A percentile compares a stretch with the other conserved stretches of the same genome.
These are phyloP conservation scores for Campoletis raptor DNA, from an alignment of 2,888 invertebrate species.

Conservation along the genomic window DNA sequence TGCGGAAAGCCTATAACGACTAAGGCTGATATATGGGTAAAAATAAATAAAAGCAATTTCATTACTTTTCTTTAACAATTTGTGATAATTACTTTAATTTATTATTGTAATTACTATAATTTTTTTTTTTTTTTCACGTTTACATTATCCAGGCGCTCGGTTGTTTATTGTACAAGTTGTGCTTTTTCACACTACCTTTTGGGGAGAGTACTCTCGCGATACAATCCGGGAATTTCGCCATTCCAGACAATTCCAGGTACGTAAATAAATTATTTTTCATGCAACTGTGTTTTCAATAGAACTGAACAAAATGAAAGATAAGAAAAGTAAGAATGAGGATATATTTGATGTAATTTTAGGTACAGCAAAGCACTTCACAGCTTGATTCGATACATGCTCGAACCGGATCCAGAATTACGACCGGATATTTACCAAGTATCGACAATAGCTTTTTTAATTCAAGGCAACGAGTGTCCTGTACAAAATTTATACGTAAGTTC, in stretches of 20 bases:
- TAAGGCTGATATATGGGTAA: constrained; percentile 95
- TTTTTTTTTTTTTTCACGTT: constrained; percentile 15
- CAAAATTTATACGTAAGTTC: constrained; percentile 91
- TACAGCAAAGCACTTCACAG: constrained; percentile 82
- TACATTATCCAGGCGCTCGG: constrained; percentile 90
- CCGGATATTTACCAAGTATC: constrained; percentile 96
- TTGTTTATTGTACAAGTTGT: constrained; percentile 94
- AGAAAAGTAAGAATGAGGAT: neutral
- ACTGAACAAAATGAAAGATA: neutral
- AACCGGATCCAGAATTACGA: constrained; percentile 92
- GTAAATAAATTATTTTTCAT: constrained; percentile 29
- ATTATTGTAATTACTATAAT: no score
- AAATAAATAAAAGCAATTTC: neutral
- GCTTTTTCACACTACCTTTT: constrained; percentile 95
- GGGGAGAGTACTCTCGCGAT: constrained; percentile 97
- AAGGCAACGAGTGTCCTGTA: constrained; percentile 91
- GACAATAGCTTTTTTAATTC: constrained; percentile 89
- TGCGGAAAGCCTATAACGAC: constrained; percentile 93
- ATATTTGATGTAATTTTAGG: constrained; percentile 69
- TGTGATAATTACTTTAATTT: no score
- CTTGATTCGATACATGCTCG: constrained; percentile 90
- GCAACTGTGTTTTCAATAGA: neutral
- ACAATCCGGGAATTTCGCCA: constrained; percentile 94
- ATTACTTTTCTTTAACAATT: no score
- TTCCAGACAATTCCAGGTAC: constrained; percentile 92